phyloP scores from a whole-genome alignment of 2,888 invertebrate genomes.

The Tipula helvola region DNA sequence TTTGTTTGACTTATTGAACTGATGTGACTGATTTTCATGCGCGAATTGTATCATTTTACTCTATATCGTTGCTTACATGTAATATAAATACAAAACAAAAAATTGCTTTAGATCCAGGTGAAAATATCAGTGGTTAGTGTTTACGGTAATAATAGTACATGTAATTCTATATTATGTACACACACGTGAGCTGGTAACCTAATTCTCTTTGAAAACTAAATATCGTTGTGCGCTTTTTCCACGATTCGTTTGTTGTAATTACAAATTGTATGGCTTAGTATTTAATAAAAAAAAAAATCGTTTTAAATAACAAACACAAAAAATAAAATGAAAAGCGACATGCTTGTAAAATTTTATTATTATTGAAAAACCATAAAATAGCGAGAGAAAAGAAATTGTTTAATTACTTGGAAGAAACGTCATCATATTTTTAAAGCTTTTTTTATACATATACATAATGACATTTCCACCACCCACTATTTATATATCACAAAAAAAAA shows the following conservation, averaged over 20 bases:
- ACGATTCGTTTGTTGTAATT: conserved; percentile 7
- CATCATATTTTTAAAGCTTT: background rate
- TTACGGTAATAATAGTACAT: background rate
- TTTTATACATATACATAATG: background rate
- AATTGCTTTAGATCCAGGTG: background rate
- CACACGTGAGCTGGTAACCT: background rate
- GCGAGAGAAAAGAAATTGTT: background rate
- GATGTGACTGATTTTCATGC: background rate
- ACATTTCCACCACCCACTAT: background rate
- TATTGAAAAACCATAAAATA: background rate
- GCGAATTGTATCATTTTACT: background rate
- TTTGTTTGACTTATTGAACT: background rate
- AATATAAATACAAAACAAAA: background rate
- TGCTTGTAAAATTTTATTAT: background rate
- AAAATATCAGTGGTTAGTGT: background rate
- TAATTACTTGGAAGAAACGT: background rate
- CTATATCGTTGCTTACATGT: background rate
- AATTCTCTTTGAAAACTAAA: conserved; percentile 5
- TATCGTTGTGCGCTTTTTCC: background rate
- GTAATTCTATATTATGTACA: background rate
- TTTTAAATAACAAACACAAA: background rate
- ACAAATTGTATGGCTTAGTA: conserved; percentile 12
- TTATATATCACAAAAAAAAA: background rate
- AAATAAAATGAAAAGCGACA: conserved; percentile 6
- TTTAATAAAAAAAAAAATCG: conserved; percentile 7